Percentiles rank a stretch among this genome's conserved stretches.
phyloP scores from a whole-genome alignment of 1,140 invertebrate species.

The Drosophila willistoni region DNA sequence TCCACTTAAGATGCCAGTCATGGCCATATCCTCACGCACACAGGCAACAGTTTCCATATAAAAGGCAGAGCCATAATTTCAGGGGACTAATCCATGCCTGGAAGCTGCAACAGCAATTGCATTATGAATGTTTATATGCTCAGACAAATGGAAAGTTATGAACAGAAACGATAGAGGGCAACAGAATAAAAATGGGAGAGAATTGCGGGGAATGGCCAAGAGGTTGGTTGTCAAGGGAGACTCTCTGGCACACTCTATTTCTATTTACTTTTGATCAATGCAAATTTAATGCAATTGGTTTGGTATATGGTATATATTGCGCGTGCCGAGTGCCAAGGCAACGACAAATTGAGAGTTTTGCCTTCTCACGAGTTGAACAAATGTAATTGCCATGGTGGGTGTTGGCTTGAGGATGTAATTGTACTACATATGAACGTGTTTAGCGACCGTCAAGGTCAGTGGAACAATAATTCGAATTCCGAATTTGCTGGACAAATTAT shows the following conservation, averaged over 20 bases:
- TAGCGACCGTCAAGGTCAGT: not conserved
- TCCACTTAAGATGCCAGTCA: constrained; percentile 38
- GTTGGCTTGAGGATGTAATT: not conserved
- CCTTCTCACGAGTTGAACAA: constrained; percentile 22
- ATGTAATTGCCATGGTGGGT: constrained; percentile 51
- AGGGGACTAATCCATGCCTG: constrained; percentile 45
- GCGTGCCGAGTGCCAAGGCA: constrained; percentile 10
- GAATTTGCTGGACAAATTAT: not conserved
- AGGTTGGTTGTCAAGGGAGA: not conserved
- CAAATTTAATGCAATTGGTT: constrained; percentile 66
- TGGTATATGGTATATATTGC: constrained; percentile 39
- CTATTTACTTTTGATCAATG: constrained; percentile 55
- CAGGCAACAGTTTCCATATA: constrained; percentile 17
- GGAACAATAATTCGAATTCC: not conserved
- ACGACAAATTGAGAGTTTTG: constrained; percentile 11
- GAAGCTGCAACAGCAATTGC: constrained; percentile 36
- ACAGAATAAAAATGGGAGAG: not conserved
- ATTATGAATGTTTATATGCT: constrained; percentile 56
- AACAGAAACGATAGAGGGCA: not conserved
- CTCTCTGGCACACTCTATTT: not conserved
- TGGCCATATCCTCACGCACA: constrained; percentile 4
- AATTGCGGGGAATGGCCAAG: not conserved
- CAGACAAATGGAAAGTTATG: constrained; percentile 55
- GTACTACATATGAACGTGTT: not conserved
- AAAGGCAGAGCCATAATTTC: constrained; percentile 36